These are phyloP conservation scores for Porphyrio hochstetteri DNA, from an alignment of 2,113 vertebrate species.

Conservation along the genomic window DNA sequence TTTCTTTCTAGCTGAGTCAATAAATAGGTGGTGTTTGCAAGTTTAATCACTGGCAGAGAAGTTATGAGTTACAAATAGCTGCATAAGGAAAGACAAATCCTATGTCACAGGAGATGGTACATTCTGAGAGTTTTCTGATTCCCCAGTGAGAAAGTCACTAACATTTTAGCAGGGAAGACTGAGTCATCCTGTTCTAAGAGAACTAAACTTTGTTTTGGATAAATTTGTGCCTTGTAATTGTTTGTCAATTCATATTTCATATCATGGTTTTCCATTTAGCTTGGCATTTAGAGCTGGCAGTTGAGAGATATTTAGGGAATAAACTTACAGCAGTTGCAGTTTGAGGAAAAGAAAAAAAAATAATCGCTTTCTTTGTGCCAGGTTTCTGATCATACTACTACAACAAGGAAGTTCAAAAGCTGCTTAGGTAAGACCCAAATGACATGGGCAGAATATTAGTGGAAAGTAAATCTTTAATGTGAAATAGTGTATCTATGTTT, in stretches of 20 bases:
- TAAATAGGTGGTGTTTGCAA: slow-evolving; percentile 42
- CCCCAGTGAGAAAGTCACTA: background rate
- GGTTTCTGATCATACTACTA: background rate
- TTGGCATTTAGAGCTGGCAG: background rate
- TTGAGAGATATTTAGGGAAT: background rate
- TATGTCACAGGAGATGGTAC: background rate
- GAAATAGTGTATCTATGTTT: background rate
- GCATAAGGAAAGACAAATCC: background rate
- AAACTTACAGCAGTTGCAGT: background rate
- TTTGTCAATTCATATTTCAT: background rate
- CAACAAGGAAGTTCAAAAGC: background rate
- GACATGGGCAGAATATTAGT: background rate
- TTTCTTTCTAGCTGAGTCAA: slow-evolving; percentile 53
- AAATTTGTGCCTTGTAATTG: background rate
- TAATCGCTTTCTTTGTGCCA: background rate
- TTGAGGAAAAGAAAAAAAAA: background rate
- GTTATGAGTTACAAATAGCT: background rate
- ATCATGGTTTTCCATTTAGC: background rate
- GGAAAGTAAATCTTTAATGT: background rate
- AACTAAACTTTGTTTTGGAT: slow-evolving; percentile 32
- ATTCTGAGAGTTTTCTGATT: background rate
- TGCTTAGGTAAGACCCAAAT: background rate
- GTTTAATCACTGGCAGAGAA: slow-evolving; percentile 25
- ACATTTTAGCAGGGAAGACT: background rate
- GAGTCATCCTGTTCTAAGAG: background rate